Percentiles rank a stretch among this genome's conserved stretches.
Conservation (phyloP, 2,888 invertebrate genomes). For the Prionchulus punctatus region DNA sequence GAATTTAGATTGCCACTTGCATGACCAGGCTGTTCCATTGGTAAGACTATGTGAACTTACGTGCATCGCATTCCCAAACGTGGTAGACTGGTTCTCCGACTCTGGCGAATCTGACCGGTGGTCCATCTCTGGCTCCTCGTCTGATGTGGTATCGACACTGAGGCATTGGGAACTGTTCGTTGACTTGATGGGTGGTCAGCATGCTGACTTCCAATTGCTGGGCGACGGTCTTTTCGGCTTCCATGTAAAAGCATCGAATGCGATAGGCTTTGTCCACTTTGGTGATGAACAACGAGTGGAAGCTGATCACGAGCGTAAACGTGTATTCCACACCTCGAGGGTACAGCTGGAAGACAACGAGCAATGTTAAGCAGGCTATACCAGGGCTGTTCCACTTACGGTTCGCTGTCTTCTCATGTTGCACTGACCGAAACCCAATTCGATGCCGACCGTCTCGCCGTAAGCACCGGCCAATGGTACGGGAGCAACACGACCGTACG, state of each 20-base stretch:
- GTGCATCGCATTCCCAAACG: slow-evolving; percentile 27
- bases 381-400: slow-evolving; percentile 8
- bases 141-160: slow-evolving; percentile 25
- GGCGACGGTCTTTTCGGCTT: slow-evolving; percentile 26
- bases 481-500: too few relatives aligned
- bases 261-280: slow-evolving; percentile 28
- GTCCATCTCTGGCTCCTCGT: slow-evolving; percentile 16
- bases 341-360: slow-evolving; percentile 14
- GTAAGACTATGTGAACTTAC: too few relatives aligned
- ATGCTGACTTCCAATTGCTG: slow-evolving; percentile 26
- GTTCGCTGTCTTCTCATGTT: slow-evolving; percentile 29
- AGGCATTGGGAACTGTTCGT: slow-evolving; percentile 26
- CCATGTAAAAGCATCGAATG: slow-evolving; percentile 30
- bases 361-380: not conserved
- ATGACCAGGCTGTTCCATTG: too few relatives aligned
- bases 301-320: slow-evolving; percentile 28
- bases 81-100: slow-evolving; percentile 21
- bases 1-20: too few relatives aligned
- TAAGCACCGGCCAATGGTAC: not conserved
- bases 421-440: slow-evolving; percentile 28
- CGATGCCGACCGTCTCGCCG: slow-evolving; percentile 17
- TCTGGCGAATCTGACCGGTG: slow-evolving; percentile 11
- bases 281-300: slow-evolving; percentile 30
- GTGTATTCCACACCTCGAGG: slow-evolving; percentile 29
- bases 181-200: slow-evolving; percentile 23